A percentile compares a stretch with the other conserved stretches of the same genome.
Evolutionary conservation across 2,797 vertebrate genomes (phyloP).

Genomic region (Coregonus suidteri): DNA sequence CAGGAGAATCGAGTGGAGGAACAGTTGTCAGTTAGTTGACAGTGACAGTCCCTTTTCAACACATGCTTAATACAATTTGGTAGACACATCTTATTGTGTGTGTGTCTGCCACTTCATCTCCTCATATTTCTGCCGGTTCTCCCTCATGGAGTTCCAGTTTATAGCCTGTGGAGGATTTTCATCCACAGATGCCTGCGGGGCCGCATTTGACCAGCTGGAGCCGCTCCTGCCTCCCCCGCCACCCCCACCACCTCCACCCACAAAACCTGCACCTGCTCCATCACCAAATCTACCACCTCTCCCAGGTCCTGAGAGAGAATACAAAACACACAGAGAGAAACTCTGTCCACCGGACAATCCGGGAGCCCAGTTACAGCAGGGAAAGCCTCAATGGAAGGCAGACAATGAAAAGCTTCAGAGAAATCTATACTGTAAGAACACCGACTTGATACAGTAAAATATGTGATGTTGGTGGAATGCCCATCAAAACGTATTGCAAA

Average conservation of each 20-base stretch:
- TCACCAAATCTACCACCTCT: neutral
- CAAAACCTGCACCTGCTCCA: neutral
- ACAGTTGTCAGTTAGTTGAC: too few species aligned
- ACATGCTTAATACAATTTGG: too few species aligned
- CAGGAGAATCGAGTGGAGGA: neutral
- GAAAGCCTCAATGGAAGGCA: too few species aligned
- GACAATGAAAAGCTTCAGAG: too few species aligned
- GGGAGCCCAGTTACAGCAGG: too few species aligned
- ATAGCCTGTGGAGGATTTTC: slow-evolving; percentile 59
- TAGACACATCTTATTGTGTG: too few species aligned
- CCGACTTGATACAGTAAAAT: too few species aligned
- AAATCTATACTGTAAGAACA: too few species aligned
- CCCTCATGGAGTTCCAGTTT: slow-evolving; percentile 84
- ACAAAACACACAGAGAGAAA: neutral
- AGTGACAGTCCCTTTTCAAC: too few species aligned
- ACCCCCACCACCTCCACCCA: neutral
- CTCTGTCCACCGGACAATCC: neutral
- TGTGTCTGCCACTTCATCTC: slow-evolving; percentile 85
- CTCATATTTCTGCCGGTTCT: slow-evolving; percentile 84
- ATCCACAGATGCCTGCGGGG: slow-evolving; percentile 35
- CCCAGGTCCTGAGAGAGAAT: neutral
- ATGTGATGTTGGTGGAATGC: too few species aligned
- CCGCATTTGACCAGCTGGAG: slow-evolving; percentile 62
- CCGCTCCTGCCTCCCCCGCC: neutral
- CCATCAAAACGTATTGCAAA: too few species aligned